Conservation (phyloP, 2,113 vertebrate genomes). For the Orthonyx spaldingii region DNA sequence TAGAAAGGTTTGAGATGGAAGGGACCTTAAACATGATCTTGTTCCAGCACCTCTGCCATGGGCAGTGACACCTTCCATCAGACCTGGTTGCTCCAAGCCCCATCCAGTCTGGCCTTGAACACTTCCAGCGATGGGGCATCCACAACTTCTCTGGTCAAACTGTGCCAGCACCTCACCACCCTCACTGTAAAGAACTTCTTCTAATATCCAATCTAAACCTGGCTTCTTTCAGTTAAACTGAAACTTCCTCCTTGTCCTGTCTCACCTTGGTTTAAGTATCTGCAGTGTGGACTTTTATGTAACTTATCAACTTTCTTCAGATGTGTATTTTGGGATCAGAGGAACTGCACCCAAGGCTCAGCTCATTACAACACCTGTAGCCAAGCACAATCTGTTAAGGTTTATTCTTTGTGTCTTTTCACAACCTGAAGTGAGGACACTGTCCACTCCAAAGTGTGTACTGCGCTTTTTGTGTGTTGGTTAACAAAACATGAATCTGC, state of each 20-base stretch:
- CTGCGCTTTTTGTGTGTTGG: not conserved
- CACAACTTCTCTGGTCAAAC: not conserved
- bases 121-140: not conserved
- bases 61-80: not conserved
- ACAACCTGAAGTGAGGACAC: not conserved
- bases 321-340: not conserved
- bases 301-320: not conserved
- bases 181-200: not conserved
- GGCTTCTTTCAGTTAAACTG: not conserved
- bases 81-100: not conserved
- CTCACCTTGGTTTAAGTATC: not conserved
- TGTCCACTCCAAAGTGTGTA: not conserved
- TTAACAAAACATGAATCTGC: not conserved
- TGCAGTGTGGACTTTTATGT: not conserved
- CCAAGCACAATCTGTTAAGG: not conserved
- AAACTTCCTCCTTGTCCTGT: not conserved
- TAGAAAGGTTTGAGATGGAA: not conserved
- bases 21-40: not conserved
- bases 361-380: rapidly evolving
- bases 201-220: not conserved
- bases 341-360: not conserved
- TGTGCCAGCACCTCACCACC: not conserved
- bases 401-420: not conserved
- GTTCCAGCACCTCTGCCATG: not conserved
- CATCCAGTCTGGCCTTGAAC: not conserved